A percentile compares a stretch with the other conserved stretches of the same genome.
phyloP scores from a whole-genome alignment of 2,797 vertebrate genomes.

The Lacerta agilis region DNA sequence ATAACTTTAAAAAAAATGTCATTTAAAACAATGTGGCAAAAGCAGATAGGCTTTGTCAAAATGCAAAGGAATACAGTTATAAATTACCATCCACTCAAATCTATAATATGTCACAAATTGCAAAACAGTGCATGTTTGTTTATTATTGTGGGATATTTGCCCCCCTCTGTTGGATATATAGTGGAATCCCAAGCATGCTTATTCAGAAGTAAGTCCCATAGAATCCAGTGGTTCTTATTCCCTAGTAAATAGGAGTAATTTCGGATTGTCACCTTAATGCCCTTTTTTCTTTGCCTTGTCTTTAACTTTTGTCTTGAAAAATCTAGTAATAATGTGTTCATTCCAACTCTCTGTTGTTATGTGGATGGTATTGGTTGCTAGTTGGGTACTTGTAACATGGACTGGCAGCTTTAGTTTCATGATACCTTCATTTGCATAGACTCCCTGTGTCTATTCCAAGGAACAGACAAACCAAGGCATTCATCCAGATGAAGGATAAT shows the following conservation, averaged over 20 bases:
- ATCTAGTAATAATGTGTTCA: not conserved
- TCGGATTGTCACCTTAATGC: conserved; percentile 8
- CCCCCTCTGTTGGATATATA: conserved; percentile 34
- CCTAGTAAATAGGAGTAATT: not conserved
- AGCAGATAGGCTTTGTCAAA: conserved; percentile 21
- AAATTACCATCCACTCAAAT: no score
- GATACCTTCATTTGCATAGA: no score
- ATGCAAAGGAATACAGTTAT: conserved; percentile 34
- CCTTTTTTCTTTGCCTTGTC: conserved; percentile 9
- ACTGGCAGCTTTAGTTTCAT: no score
- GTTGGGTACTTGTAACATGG: no score
- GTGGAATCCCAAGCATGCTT: not conserved
- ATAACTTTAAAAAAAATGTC: conserved; percentile 36
- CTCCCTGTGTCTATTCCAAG: no score
- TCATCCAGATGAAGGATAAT: no score
- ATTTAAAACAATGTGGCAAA: not conserved
- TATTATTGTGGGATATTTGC: conserved; percentile 55
- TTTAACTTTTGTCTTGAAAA: not conserved
- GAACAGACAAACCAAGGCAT: no score
- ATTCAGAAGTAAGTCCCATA: not conserved
- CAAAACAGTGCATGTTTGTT: conserved; percentile 25
- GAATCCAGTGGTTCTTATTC: not conserved
- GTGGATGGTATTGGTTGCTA: no score
- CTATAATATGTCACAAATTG: no score
- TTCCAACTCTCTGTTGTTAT: no score